These are phyloP conservation scores for Netelia virgata DNA, from an alignment of 2,888 invertebrate genomes.

Conservation along the genomic window DNA sequence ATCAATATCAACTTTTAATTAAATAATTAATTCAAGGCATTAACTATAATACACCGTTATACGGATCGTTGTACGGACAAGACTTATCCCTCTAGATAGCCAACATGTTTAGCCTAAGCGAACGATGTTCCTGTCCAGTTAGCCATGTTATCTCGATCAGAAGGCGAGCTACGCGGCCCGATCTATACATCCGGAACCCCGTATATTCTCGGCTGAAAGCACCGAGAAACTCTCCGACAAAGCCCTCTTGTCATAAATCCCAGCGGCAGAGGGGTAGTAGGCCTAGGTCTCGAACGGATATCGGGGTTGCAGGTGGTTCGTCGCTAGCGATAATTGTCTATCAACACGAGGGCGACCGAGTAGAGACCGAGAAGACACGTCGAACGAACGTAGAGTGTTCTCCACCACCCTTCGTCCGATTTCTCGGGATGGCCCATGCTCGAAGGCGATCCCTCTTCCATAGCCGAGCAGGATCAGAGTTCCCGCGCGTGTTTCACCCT, in stretches of 20 bases:
- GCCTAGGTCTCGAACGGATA: conserved; percentile 12
- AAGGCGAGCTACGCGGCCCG: neutral
- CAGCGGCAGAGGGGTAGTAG: neutral
- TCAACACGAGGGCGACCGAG: conserved; percentile 27
- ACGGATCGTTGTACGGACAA: neutral
- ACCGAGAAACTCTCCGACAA: conserved; percentile 12
- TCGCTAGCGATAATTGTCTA: conserved; percentile 44
- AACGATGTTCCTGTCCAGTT: conserved; percentile 27
- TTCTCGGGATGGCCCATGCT: neutral
- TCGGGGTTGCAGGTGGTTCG: conserved; percentile 45
- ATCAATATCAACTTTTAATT: neutral
- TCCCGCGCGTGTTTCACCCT: conserved; percentile 47
- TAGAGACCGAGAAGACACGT: conserved; percentile 29
- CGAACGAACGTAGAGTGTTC: conserved; percentile 20
- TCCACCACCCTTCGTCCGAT: conserved; percentile 5
- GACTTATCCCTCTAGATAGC: neutral
- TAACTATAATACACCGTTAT: neutral
- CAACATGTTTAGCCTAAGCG: neutral
- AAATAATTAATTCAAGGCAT: neutral
- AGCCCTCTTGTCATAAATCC: conserved; percentile 29
- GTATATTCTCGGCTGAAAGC: conserved; percentile 24
- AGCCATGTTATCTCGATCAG: conserved; percentile 32
- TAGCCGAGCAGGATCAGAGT: conserved; percentile 50
- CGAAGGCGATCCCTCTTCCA: conserved; percentile 46
- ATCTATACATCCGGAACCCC: conserved; percentile 14